These are phyloP conservation scores for Malurus alboscapulatus DNA, from an alignment of 2,113 vertebrate genomes.

Conservation along the genomic window DNA sequence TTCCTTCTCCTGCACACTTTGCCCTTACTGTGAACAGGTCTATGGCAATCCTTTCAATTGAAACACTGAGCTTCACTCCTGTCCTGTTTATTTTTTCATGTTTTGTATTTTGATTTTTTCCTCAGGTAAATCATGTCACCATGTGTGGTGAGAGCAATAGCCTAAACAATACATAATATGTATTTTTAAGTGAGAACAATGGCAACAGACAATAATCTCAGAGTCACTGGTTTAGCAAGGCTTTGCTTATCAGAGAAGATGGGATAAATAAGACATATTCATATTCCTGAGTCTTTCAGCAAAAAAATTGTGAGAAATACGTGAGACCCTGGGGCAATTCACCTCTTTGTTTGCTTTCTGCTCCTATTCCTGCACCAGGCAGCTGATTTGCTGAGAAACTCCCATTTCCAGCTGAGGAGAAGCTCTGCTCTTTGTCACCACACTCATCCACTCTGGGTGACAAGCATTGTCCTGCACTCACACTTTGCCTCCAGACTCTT, in stretches of 20 bases:
- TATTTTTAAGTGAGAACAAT: neutral
- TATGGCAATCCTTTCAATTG: neutral
- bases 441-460: neutral
- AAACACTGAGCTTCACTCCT: neutral
- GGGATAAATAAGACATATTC: neutral
- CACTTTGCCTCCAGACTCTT: neutral
- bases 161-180: neutral
- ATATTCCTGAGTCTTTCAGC: slow-evolving; percentile 36
- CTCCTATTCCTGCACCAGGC: slow-evolving; percentile 31
- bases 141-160: neutral
- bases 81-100: neutral
- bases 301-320: slow-evolving; percentile 52
- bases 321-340: slow-evolving; percentile 57
- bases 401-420: neutral
- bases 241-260: neutral
- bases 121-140: neutral
- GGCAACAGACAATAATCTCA: neutral
- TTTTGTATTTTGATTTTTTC: neutral
- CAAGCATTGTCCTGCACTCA: neutral
- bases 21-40: neutral
- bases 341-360: slow-evolving; percentile 51
- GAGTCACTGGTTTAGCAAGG: neutral
- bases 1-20: neutral
- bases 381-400: slow-evolving; percentile 18
- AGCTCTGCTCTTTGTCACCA: neutral